Evolutionary conservation across 2,888 invertebrate species (phyloP).

Genomic region (Agrochola lychnidis): DNA sequence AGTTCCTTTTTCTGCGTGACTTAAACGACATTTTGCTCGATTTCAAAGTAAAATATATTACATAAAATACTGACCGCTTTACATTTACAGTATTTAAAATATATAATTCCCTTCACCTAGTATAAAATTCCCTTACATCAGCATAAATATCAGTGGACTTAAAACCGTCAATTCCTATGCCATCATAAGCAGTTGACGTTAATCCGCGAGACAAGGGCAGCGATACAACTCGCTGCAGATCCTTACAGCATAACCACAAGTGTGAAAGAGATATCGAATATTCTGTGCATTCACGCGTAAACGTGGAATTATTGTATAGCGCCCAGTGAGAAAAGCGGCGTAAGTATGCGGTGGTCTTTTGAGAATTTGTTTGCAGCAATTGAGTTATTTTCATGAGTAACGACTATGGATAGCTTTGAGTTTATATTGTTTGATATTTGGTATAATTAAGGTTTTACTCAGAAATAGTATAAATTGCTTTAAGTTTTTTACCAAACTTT

Average conservation of each 20-base stretch:
- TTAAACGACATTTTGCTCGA: background rate
- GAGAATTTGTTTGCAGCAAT: conserved; percentile 39
- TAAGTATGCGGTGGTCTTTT: conserved; percentile 70
- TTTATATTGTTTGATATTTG: conserved; percentile 17
- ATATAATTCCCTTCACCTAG: conserved; percentile 53
- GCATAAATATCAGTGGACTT: conserved; percentile 80
- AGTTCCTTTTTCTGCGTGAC: background rate
- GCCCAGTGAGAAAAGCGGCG: conserved; percentile 77
- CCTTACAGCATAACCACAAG: conserved; percentile 77
- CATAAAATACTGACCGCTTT: background rate
- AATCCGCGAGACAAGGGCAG: conserved; percentile 84
- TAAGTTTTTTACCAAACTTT: background rate
- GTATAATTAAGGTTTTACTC: background rate
- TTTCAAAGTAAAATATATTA: background rate
- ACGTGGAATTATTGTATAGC: conserved; percentile 84
- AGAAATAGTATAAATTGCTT: background rate
- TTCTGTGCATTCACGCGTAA: conserved; percentile 89
- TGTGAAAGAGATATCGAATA: conserved; percentile 87
- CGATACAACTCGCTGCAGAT: conserved; percentile 81
- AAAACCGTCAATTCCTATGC: conserved; percentile 85
- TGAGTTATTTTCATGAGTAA: conserved; percentile 2
- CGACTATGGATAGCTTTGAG: background rate
- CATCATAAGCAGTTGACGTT: conserved; percentile 87
- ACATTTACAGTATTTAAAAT: conserved; percentile 18
- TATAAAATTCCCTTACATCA: conserved; percentile 72